phyloP scores from a whole-genome alignment of 2,888 invertebrate genomes.

The Spisula subtruncata region DNA sequence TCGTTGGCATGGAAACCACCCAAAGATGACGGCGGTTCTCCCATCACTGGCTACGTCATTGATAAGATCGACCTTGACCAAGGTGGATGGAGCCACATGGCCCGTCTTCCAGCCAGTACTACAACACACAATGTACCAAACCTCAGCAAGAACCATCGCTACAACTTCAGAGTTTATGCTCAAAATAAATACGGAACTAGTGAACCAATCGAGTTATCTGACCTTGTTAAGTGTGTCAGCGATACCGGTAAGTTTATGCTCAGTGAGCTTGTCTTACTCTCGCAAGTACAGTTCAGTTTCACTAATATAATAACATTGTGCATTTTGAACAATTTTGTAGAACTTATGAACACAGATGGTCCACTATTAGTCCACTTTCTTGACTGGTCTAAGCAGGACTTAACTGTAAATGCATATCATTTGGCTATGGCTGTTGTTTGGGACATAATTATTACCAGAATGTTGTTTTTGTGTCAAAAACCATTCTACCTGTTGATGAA shows the following conservation, averaged over 20 bases:
- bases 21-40: conserved; percentile 85
- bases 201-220: conserved; percentile 91
- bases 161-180: conserved; percentile 87
- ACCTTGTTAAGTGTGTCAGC: conserved; percentile 89
- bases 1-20: conserved; percentile 86
- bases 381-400: too few species aligned
- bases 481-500: too few species aligned
- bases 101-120: conserved; percentile 73
- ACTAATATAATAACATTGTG: too few species aligned
- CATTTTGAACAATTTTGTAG: too few species aligned
- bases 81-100: conserved; percentile 83
- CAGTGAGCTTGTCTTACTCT: not conserved
- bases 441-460: too few species aligned
- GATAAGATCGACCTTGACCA: conserved; percentile 82
- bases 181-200: conserved; percentile 87
- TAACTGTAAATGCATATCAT: too few species aligned
- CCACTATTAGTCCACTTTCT: too few species aligned
- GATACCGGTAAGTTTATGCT: conserved; percentile 91
- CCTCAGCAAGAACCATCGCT: conserved; percentile 80
- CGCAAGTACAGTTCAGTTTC: too few species aligned
- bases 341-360: too few species aligned
- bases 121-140: conserved; percentile 70
- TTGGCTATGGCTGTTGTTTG: too few species aligned
- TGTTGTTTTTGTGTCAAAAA: too few species aligned
- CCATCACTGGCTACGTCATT: conserved; percentile 85